Conservation (phyloP, 2,888 invertebrate genomes). For the Helobdella robusta region DNA sequence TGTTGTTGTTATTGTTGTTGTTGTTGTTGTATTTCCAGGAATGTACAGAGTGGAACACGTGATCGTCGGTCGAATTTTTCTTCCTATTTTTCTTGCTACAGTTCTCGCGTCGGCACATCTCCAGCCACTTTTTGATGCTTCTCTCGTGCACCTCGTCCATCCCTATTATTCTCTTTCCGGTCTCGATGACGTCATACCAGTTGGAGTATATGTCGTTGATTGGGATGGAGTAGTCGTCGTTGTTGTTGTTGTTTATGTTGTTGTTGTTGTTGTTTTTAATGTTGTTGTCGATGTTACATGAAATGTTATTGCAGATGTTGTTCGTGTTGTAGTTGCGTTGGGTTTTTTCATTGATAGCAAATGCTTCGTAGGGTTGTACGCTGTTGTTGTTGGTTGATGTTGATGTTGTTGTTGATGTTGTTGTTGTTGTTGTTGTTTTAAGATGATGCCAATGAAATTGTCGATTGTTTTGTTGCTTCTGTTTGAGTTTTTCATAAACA, state of each 20-base stretch:
- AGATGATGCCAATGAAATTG: not conserved
- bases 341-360: no score
- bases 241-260: no score
- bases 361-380: not conserved
- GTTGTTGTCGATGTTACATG: no score
- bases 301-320: not conserved
- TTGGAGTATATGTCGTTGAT: not conserved
- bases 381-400: not conserved
- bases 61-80: no score
- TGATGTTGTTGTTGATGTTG: constrained; percentile 3
- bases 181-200: not conserved
- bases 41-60: no score
- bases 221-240: not conserved
- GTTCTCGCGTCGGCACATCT: not conserved
- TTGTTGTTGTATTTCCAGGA: not conserved
- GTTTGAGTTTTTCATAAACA: no score
- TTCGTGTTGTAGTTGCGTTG: constrained; percentile 1
- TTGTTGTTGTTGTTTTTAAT: no score
- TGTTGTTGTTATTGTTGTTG: not conserved
- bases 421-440: not conserved
- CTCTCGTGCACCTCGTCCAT: no score
- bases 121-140: no score
- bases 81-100: not conserved
- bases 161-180: constrained; percentile 1
- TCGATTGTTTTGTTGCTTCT: no score